phyloP scores from a whole-genome alignment of 1,140 invertebrate genomes.

The Heliconius hermathena region DNA sequence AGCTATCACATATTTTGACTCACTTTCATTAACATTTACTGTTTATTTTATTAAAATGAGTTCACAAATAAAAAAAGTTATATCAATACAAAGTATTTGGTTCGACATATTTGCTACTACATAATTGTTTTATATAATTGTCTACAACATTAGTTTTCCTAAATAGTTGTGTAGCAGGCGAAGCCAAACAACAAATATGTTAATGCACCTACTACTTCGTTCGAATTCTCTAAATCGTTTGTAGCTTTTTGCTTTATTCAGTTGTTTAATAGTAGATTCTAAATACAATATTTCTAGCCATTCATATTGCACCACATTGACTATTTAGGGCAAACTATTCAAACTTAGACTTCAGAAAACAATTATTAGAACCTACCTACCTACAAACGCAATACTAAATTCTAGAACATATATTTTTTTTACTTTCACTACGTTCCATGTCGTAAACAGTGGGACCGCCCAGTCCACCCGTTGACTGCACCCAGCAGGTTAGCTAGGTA shows the following conservation, averaged over 20 bases:
- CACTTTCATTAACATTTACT: no score
- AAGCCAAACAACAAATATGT: no score
- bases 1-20: no score
- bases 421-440: conserved; percentile 45
- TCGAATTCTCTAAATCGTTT: background rate
- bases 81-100: no score
- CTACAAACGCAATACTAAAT: conserved; percentile 16
- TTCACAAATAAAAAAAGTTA: no score
- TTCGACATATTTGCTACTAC: no score
- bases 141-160: no score
- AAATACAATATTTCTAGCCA: background rate
- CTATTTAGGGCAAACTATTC: background rate
- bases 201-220: no score
- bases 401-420: conserved; percentile 21
- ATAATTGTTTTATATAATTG: no score
- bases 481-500: conserved; percentile 40
- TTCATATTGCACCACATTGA: background rate
- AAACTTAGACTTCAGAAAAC: conserved; percentile 3
- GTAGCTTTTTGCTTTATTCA: background rate
- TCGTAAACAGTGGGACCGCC: conserved; percentile 44
- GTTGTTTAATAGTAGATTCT: background rate
- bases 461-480: conserved; percentile 35
- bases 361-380: conserved; percentile 15
- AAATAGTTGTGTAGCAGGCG: no score
- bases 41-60: no score